Percentiles rank a stretch among this genome's conserved stretches.
Evolutionary conservation across 2,797 vertebrate species (phyloP).

Genomic region (Aselliscus stoliczkanus): DNA sequence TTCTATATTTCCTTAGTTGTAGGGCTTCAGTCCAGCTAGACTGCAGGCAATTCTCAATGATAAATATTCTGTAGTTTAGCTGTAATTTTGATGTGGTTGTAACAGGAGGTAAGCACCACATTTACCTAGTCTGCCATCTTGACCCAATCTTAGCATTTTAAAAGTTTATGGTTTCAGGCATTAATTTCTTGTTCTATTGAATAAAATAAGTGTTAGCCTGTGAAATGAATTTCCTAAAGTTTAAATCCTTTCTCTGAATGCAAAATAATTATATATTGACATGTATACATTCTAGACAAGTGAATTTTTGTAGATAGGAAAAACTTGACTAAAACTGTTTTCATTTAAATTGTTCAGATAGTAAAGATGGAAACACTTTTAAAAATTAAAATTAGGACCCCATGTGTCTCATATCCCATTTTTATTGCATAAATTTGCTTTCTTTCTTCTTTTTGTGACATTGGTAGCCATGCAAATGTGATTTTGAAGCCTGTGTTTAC

Average conservation of each 20-base stretch:
- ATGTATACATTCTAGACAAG: not conserved
- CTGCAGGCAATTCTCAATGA: no score
- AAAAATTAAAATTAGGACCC: slow-evolving; percentile 12
- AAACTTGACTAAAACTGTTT: not conserved
- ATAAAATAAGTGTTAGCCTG: not conserved
- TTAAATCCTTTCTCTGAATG: not conserved
- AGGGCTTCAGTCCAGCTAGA: no score
- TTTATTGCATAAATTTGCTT: not conserved
- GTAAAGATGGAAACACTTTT: not conserved
- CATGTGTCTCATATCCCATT: not conserved
- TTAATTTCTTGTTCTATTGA: not conserved
- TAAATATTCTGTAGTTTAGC: no score
- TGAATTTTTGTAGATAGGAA: not conserved
- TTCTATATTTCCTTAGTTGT: no score
- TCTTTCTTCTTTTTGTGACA: not conserved
- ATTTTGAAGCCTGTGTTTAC: not conserved
- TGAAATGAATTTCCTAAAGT: not conserved
- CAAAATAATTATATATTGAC: not conserved
- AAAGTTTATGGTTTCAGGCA: not conserved
- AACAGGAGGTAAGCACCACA: no score
- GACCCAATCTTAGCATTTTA: not conserved
- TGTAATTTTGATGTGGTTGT: no score
- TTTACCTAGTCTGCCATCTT: no score
- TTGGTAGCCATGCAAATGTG: not conserved
- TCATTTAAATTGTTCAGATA: not conserved